These are phyloP conservation scores for Cyanistes caeruleus DNA, from an alignment of 2,113 vertebrate genomes.

Conservation along the genomic window DNA sequence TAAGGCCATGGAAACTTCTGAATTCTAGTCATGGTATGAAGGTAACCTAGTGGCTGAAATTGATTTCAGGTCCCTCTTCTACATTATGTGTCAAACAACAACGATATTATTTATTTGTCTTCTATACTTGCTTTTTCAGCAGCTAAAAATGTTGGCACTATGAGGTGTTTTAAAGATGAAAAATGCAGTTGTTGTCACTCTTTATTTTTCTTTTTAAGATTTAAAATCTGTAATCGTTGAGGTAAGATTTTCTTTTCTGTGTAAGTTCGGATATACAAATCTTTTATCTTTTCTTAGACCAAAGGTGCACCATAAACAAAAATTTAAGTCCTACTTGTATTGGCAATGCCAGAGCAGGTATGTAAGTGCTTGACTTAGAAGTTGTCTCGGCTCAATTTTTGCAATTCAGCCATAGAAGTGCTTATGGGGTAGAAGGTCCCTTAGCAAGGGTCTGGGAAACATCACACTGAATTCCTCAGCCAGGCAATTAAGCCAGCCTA, in stretches of 20 bases:
- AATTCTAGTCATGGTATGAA: neutral
- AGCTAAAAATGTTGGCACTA: neutral
- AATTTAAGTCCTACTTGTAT: neutral
- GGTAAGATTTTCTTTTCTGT: neutral
- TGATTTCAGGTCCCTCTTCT: neutral
- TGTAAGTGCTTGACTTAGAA: neutral
- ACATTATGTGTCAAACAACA: neutral
- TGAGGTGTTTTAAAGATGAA: neutral
- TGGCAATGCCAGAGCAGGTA: neutral
- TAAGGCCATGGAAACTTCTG: neutral
- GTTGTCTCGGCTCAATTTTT: neutral
- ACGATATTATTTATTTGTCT: neutral
- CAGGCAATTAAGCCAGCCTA: constrained; percentile 8
- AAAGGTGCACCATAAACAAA: neutral
- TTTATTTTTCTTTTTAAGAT: neutral
- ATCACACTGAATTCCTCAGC: constrained; percentile 7
- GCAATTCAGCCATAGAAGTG: neutral
- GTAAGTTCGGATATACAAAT: neutral
- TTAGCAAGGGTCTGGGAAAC: neutral
- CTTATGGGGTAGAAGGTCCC: neutral
- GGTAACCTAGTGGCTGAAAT: neutral
- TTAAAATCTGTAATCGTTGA: neutral
- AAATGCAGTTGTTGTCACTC: neutral
- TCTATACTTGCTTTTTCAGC: neutral
- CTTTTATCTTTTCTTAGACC: neutral